Percentiles rank a stretch among this genome's conserved stretches.
These are phyloP conservation scores for Lophochroa leadbeateri DNA, from an alignment of 2,113 vertebrate species.

Conservation along the genomic window DNA sequence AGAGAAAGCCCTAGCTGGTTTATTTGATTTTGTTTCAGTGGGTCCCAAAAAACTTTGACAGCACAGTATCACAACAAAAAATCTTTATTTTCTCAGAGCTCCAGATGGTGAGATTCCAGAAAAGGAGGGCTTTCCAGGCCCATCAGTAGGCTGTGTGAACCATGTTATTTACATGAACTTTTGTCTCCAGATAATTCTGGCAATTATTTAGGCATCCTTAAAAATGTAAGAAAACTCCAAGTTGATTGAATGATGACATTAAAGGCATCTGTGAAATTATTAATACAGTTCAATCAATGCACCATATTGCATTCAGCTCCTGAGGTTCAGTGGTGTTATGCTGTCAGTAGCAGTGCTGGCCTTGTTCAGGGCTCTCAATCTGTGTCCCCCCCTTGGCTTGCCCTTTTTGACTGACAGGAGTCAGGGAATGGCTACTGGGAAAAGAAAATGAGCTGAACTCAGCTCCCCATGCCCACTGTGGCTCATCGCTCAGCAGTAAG, in stretches of 20 bases:
- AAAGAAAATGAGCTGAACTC: not conserved
- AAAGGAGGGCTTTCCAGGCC: not conserved
- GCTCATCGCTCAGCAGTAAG: not conserved
- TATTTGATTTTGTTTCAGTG: not conserved
- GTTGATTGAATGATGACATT: not conserved
- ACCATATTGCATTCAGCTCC: accelerated
- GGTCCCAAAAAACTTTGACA: not conserved
- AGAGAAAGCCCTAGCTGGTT: not conserved
- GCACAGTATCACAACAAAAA: not conserved
- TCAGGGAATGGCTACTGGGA: not conserved
- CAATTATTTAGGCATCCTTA: not conserved
- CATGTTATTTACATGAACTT: not conserved
- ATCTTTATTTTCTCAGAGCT: not conserved
- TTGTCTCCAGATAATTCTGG: not conserved
- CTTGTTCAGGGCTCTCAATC: not conserved
- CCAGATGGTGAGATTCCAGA: not conserved
- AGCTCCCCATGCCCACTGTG: accelerated
- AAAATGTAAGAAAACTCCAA: not conserved
- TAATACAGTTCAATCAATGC: not conserved
- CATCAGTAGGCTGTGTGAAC: not conserved
- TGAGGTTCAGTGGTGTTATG: accelerated
- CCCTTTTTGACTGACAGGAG: not conserved
- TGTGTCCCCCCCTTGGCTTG: not conserved
- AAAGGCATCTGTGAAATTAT: not conserved
- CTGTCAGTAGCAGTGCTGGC: not conserved